These are phyloP conservation scores for Pelusios castaneus DNA, from an alignment of 2,113 vertebrate species.

Conservation along the genomic window DNA sequence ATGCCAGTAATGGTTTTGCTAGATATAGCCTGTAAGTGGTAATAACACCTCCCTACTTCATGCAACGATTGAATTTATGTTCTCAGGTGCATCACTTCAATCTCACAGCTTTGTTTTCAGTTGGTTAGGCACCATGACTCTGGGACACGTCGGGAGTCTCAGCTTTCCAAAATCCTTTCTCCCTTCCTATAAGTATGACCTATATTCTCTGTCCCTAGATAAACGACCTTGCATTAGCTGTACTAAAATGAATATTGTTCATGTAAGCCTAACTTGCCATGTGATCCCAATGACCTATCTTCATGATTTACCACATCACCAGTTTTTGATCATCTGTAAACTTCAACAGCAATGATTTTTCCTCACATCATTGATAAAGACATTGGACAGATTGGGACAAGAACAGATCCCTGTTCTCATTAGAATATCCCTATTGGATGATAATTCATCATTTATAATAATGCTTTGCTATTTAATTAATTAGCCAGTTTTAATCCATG, in stretches of 20 bases:
- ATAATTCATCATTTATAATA: not conserved
- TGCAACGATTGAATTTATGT: not conserved
- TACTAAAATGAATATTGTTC: not conserved
- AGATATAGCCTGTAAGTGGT: conserved; percentile 21
- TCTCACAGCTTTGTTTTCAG: not conserved
- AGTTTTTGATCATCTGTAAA: not conserved
- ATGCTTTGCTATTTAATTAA: not conserved
- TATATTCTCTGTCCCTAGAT: not conserved
- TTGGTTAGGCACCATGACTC: not conserved
- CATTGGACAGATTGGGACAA: not conserved
- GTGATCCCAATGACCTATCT: not conserved
- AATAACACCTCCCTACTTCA: not conserved
- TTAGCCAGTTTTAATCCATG: not conserved
- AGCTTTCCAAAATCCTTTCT: not conserved
- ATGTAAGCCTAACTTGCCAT: not conserved
- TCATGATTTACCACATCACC: not conserved
- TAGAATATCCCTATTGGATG: not conserved
- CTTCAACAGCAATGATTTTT: too few species aligned
- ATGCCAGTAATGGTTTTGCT: conserved; percentile 45
- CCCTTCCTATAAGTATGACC: not conserved
- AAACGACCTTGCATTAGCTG: not conserved
- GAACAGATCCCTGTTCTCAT: not conserved
- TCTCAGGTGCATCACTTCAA: not conserved
- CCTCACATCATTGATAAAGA: not conserved
- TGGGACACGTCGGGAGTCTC: not conserved